Conservation (phyloP, 2,888 invertebrate genomes). For the Harmothoe impar region DNA sequence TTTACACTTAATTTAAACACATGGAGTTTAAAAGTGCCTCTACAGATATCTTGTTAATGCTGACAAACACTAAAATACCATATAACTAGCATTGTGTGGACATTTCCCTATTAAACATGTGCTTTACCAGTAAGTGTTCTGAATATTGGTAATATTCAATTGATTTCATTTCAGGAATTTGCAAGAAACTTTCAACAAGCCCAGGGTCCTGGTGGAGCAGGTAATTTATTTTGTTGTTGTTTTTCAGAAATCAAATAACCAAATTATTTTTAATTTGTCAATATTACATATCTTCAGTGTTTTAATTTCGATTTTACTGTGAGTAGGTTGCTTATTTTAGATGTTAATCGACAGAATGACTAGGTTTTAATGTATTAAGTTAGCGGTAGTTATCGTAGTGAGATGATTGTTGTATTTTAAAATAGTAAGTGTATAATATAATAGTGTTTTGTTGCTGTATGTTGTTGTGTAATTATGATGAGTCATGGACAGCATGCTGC, state of each 20-base stretch:
- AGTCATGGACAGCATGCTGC: conserved; percentile 11
- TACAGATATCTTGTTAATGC: too few species aligned
- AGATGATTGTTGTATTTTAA: neutral
- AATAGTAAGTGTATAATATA: too few species aligned
- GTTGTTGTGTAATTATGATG: neutral
- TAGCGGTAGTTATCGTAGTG: neutral
- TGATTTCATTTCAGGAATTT: conserved; percentile 53
- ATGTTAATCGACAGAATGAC: neutral
- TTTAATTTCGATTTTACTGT: neutral
- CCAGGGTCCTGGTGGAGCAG: conserved; percentile 34
- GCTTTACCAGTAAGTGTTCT: too few species aligned
- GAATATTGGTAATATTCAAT: too few species aligned
- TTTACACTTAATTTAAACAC: too few species aligned
- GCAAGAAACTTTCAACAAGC: conserved; percentile 60
- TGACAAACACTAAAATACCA: too few species aligned
- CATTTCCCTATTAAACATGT: too few species aligned
- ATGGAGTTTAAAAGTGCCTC: too few species aligned
- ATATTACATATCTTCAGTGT: neutral
- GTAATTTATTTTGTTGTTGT: conserved; percentile 33
- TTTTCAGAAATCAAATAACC: too few species aligned
- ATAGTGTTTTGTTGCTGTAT: too few species aligned
- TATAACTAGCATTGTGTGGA: too few species aligned
- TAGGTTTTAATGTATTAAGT: neutral
- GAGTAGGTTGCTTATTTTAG: neutral
- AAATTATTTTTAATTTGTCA: too few species aligned